Evolutionary conservation across 1,140 invertebrate species (phyloP).

Genomic region (Caerostris extrusa): DNA sequence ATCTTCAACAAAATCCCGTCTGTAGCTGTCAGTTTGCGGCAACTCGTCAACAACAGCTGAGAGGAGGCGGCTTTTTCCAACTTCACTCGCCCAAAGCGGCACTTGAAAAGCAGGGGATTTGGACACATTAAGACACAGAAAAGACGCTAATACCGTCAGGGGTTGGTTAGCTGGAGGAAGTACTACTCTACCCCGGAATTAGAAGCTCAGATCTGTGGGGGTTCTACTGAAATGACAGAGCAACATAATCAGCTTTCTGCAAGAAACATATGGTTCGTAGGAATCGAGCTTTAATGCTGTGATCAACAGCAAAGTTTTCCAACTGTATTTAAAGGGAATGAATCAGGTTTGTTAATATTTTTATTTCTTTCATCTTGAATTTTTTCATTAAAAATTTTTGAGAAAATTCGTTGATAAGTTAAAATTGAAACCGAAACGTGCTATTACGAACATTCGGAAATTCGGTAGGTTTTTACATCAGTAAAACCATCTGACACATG

Average conservation of each 20-base stretch:
- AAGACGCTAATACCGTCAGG: neutral
- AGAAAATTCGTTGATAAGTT: too few relatives aligned
- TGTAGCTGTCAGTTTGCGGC: constrained; percentile 10
- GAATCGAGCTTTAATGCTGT: neutral
- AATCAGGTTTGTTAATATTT: too few relatives aligned
- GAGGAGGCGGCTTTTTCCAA: neutral
- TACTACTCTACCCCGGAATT: neutral
- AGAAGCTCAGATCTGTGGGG: neutral
- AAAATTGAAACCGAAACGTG: too few relatives aligned
- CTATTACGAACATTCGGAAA: too few relatives aligned
- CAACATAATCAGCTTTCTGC: neutral
- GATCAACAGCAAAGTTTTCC: too few relatives aligned
- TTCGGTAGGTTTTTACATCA: too few relatives aligned
- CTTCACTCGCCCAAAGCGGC: neutral
- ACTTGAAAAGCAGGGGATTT: constrained; percentile 20
- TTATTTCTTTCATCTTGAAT: too few relatives aligned
- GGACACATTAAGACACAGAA: constrained; percentile 33
- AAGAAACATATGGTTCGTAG: neutral
- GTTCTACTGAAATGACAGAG: neutral
- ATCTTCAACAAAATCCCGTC: neutral
- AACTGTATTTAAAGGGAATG: too few relatives aligned
- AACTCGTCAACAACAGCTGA: constrained; percentile 45
- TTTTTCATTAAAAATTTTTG: too few relatives aligned
- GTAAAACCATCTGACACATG: too few relatives aligned
- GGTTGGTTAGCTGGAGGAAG: neutral